A percentile compares a stretch with the other conserved stretches of the same genome.
Conservation (phyloP, 1,140 invertebrate genomes). For the Reticulitermes speratus region DNA sequence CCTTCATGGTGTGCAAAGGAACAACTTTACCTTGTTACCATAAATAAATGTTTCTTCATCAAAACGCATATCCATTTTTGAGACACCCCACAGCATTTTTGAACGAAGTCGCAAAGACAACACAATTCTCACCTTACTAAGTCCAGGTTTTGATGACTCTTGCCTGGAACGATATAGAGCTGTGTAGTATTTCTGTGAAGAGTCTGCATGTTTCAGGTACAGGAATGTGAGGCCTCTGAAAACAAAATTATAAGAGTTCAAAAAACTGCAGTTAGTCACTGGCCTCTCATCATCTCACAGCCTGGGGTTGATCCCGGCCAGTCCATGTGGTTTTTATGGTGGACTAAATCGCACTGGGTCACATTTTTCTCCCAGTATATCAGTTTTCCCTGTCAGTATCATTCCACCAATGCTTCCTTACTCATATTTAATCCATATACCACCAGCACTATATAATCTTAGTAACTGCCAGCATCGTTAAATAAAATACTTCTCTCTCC, state of each 20-base stretch:
- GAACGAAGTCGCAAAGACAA: neutral
- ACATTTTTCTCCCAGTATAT: too few species aligned
- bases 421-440: too few species aligned
- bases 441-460: too few species aligned
- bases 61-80: neutral
- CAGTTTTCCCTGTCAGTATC: too few species aligned
- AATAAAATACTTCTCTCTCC: too few species aligned
- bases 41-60: neutral
- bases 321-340: too few species aligned
- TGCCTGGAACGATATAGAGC: conserved; percentile 31
- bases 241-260: neutral
- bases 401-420: too few species aligned
- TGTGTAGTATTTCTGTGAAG: conserved; percentile 32
- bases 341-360: too few species aligned
- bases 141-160: conserved; percentile 24
- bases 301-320: too few species aligned
- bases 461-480: too few species aligned
- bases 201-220: conserved; percentile 31
- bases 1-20: too few species aligned
- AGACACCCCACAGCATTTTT: neutral
- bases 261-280: neutral
- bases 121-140: conserved; percentile 27
- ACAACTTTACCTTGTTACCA: neutral
- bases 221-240: conserved; percentile 31
- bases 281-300: too few species aligned